phyloP scores from a whole-genome alignment of 2,888 invertebrate genomes.

The Microdon myrmicae region DNA sequence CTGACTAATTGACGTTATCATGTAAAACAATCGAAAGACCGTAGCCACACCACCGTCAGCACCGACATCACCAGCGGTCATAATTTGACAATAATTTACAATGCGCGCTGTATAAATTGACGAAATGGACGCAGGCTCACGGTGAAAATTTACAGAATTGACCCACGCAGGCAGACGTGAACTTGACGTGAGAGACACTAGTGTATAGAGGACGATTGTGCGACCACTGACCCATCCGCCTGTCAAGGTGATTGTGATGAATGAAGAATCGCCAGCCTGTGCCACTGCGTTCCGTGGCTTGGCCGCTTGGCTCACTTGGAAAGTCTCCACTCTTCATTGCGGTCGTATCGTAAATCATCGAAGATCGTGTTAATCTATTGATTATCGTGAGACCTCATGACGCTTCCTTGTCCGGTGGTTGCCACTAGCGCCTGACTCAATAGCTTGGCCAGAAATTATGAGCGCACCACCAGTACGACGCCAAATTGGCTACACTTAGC shows the following conservation, averaged over 20 bases:
- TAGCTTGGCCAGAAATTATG: too few relatives aligned
- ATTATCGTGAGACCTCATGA: slow-evolving; percentile 47
- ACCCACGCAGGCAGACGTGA: slow-evolving; percentile 47
- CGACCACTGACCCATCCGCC: slow-evolving; percentile 26
- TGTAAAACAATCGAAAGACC: slow-evolving; percentile 43
- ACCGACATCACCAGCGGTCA: slow-evolving; percentile 34
- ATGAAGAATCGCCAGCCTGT: slow-evolving; percentile 43
- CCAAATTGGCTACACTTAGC: too few relatives aligned
- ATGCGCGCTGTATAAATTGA: slow-evolving; percentile 44
- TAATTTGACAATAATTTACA: slow-evolving; percentile 52
- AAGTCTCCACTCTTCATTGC: slow-evolving; percentile 33
- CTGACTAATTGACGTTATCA: slow-evolving; percentile 51
- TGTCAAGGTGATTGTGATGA: slow-evolving; percentile 49
- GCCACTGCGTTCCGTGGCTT: slow-evolving; percentile 3
- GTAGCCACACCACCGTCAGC: too few relatives aligned
- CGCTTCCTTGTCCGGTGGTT: slow-evolving; percentile 44
- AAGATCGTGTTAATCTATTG: slow-evolving; percentile 52
- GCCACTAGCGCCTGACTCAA: too few relatives aligned
- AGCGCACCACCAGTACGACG: too few relatives aligned
- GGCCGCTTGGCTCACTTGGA: slow-evolving; percentile 20
- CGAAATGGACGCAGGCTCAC: slow-evolving; percentile 29
- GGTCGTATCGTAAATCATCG: slow-evolving; percentile 50
- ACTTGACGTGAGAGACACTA: slow-evolving; percentile 40
- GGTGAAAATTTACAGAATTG: slow-evolving; percentile 39
- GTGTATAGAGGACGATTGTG: slow-evolving; percentile 20